Evolutionary conservation across 1,140 invertebrate species (phyloP).

Genomic region (Ceratosolen solmsi): DNA sequence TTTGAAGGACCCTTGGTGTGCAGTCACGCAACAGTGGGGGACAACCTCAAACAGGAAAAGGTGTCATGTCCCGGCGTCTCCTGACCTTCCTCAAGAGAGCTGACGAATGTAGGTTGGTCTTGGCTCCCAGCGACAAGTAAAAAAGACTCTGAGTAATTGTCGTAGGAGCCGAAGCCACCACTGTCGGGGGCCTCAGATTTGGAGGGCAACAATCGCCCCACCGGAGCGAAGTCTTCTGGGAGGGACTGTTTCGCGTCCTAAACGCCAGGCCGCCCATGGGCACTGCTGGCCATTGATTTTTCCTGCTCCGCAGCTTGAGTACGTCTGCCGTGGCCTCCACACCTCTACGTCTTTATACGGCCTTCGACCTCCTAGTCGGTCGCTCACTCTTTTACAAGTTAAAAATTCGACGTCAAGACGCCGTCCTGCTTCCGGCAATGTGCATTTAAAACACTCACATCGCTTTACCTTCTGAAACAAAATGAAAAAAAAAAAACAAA

Average conservation of each 20-base stretch:
- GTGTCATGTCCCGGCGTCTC: slow-evolving; percentile 9
- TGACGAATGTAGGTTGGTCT: neutral
- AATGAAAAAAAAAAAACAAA: too few relatives aligned
- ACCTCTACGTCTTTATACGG: neutral
- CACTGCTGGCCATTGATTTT: slow-evolving; percentile 76
- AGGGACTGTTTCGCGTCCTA: slow-evolving; percentile 95
- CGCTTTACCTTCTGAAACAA: neutral
- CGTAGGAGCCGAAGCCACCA: slow-evolving; percentile 64
- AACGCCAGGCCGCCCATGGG: slow-evolving; percentile 94
- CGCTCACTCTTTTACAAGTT: neutral
- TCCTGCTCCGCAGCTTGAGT: slow-evolving; percentile 57
- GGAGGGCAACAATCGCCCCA: slow-evolving; percentile 91
- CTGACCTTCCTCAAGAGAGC: slow-evolving; percentile 20
- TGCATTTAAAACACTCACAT: neutral
- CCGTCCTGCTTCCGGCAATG: neutral
- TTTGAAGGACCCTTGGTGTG: slow-evolving; percentile 67
- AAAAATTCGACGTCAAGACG: neutral
- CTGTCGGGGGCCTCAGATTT: slow-evolving; percentile 65
- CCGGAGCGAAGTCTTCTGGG: slow-evolving; percentile 93
- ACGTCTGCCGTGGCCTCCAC: slow-evolving; percentile 46
- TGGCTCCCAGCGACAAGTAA: slow-evolving; percentile 30
- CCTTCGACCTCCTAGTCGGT: too few relatives aligned
- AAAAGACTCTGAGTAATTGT: slow-evolving; percentile 51
- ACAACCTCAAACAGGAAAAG: slow-evolving; percentile 68
- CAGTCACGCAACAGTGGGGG: slow-evolving; percentile 73